Conservation (phyloP, 2,113 vertebrate species). For the Phaethon lepturus region DNA sequence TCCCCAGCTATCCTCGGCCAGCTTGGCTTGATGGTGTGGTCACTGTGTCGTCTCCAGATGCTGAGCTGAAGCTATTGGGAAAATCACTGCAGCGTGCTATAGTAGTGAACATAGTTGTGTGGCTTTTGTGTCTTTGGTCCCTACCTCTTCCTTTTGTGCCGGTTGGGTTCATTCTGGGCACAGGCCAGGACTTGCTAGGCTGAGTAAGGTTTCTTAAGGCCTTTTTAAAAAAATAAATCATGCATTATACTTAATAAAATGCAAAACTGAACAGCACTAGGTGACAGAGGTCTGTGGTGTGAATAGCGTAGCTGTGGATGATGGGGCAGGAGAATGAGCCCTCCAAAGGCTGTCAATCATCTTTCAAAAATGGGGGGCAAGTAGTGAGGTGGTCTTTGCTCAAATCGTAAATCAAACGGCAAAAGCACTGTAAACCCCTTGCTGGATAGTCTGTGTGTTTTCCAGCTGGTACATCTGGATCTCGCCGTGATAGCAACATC, state of each 20-base stretch:
- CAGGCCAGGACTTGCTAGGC: neutral
- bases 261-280: neutral
- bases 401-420: neutral
- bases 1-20: neutral
- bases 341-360: neutral
- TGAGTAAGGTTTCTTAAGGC: neutral
- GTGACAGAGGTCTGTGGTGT: neutral
- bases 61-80: neutral
- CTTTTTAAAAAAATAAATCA: no score
- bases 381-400: neutral
- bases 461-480: neutral
- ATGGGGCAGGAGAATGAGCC: neutral
- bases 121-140: neutral
- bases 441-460: neutral
- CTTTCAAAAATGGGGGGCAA: neutral
- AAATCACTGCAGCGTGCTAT: neutral
- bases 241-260: neutral
- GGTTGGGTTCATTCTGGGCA: rapidly evolving
- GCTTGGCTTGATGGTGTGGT: rapidly evolving
- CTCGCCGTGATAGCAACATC: rapidly evolving
- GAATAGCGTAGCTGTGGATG: neutral
- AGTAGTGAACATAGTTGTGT: neutral
- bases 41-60: neutral
- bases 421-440: rapidly evolving
- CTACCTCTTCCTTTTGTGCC: neutral